A percentile compares a stretch with the other conserved stretches of the same genome.
phyloP scores from a whole-genome alignment of 2,888 invertebrate genomes.

The Nomada flava region DNA sequence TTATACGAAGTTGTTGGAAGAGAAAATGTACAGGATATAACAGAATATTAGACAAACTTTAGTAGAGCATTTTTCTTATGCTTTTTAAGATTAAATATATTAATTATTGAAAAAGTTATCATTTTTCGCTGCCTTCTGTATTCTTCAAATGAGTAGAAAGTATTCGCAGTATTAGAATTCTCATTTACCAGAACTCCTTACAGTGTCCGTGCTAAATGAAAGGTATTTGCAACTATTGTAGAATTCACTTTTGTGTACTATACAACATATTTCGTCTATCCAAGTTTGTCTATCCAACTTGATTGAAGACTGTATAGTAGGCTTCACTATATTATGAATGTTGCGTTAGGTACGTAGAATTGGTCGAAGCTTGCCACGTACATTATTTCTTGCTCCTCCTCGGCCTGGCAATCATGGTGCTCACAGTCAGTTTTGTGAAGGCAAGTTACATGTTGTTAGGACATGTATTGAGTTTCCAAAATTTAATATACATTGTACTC shows the following conservation, averaged over 20 bases:
- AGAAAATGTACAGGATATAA: too few relatives aligned
- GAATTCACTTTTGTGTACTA: too few relatives aligned
- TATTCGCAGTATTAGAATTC: too few relatives aligned
- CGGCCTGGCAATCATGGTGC: neutral
- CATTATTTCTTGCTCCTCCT: neutral
- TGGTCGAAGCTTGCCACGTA: conserved; percentile 2
- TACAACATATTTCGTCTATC: too few relatives aligned
- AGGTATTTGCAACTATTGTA: too few relatives aligned
- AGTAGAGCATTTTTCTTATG: neutral
- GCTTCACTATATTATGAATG: neutral
- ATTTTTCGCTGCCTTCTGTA: too few relatives aligned
- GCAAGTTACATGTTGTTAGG: neutral
- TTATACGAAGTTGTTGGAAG: neutral
- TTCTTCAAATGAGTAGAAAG: too few relatives aligned
- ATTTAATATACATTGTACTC: neutral
- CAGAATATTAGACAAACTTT: neutral
- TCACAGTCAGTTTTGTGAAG: neutral
- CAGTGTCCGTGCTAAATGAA: too few relatives aligned
- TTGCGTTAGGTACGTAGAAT: neutral
- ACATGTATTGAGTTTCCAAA: too few relatives aligned
- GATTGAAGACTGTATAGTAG: neutral
- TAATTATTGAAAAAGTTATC: neutral
- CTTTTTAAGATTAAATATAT: neutral
- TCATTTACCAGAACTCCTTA: too few relatives aligned
- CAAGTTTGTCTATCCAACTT: too few relatives aligned